Conservation (phyloP, 2,797 vertebrate genomes). For the Parambassis ranga region DNA sequence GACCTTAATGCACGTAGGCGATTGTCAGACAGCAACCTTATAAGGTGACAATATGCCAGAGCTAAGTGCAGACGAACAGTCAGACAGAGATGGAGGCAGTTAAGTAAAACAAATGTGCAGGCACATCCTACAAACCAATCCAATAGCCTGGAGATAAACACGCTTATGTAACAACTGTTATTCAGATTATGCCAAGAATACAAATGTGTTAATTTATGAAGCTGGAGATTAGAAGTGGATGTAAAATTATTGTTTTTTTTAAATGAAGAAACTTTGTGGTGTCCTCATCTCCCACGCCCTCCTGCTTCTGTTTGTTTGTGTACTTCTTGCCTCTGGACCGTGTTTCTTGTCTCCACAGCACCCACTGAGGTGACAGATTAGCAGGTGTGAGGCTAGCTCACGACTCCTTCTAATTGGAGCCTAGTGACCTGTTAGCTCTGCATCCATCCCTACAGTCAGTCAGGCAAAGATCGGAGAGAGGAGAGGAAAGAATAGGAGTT, state of each 20-base stretch:
- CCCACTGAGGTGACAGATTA: conserved; percentile 45
- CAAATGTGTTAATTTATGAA: neutral
- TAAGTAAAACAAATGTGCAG: conserved; percentile 28
- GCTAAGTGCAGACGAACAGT: neutral
- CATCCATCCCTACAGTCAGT: conserved; percentile 8
- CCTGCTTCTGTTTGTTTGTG: neutral
- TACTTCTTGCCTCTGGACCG: neutral
- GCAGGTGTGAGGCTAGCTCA: conserved; percentile 22
- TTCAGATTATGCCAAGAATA: neutral
- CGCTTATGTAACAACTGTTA: neutral
- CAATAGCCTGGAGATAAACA: conserved; percentile 8
- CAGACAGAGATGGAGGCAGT: conserved; percentile 17
- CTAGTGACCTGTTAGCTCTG: conserved; percentile 29
- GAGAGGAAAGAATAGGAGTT: neutral
- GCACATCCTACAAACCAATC: conserved; percentile 3
- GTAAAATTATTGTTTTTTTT: neutral
- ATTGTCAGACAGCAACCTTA: neutral
- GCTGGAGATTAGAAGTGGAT: neutral
- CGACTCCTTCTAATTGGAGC: conserved; percentile 49
- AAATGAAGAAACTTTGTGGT: conserved; percentile 1
- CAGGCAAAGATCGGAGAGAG: neutral
- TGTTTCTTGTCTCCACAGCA: conserved; percentile 9
- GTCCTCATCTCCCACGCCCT: neutral
- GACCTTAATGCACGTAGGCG: no score
- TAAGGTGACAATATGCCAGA: neutral